Evolutionary conservation across 1,140 invertebrate species (phyloP), one percentile per base, ranked within the genome.

Genomic region (Fragariocoptes setiger): DNA sequence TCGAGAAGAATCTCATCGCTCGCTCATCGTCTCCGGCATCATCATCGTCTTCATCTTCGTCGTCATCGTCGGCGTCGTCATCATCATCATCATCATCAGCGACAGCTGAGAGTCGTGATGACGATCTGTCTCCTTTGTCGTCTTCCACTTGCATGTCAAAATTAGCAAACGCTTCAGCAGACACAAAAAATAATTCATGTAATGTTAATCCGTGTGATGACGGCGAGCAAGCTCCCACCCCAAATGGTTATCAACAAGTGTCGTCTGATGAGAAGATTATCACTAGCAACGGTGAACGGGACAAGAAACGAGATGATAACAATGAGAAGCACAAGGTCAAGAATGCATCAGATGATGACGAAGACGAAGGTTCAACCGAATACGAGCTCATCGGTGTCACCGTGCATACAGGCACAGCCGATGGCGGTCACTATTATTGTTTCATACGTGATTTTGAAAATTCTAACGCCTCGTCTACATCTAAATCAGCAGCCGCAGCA

Each of bases 401-500:
- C 0, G 83, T 92, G 1, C 83, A 92, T 56, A 88, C 83, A 8
- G 85, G 83, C 3, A 90, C 80, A 2, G 82, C 83, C 1, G 83
- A 90, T 55, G 82, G 82, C 20, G 83, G 85, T 1, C 85, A 92
- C 58, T 92, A 92, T 59, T 92, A 90, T 56, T 82, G 77, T 54
- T 90, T 90, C 53, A 92, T 90, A 47, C 68, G 79, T 42, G 79
- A 86, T 56, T 44, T 61, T 8, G 44, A 21, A 71, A 70, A 20
- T 63, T 64, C 19, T 56, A 46, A 45, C 39, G 57, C 21, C 19
- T n/a, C n/a, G n/a, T n/a, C n/a, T n/a, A n/a, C n/a, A n/a, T n/a
- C n/a, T n/a, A n/a, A n/a, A n/a, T n/a, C n/a, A n/a, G n/a, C n/a
- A n/a, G n/a, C n/a, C n/a, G n/a, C n/a, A n/a, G n/a, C n/a, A n/a